Evolutionary conservation across 2,113 vertebrate species (phyloP), one percentile per base, ranked within the genome.

Genomic region (Heterotis niloticus): DNA sequence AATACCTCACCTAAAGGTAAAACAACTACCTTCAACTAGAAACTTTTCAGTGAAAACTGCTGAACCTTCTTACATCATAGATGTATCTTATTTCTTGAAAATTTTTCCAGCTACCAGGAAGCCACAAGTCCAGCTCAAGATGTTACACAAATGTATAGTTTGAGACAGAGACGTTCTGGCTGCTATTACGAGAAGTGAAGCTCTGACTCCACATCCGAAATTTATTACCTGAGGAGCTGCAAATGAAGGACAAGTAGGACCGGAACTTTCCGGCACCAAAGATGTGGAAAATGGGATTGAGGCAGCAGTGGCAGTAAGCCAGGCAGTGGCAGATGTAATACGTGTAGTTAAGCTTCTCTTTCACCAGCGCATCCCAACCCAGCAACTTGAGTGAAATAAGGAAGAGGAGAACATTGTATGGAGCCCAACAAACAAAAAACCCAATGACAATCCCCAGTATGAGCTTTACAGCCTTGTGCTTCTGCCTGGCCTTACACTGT

Each of bases 351-450:
- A 88, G 54, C n/a, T 69, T 34, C 0, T 84, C 80, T 7, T 71
- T 80, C 59, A 77, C 80, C 14, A 79, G 66, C 12, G 84, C 85
- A 3, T 34, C 44, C 0, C 74, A 0, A 1, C 83, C 0, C 9
- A 26, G 18, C 10, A 79, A 44, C 52, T 82, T 65, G 59, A 87
- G 80, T 9, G 86, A 84, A 0, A 34, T 18, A 2, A 90, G n/a
- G 16, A 92, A 60, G 4, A 90, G 0, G 16, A 84, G 11, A 28
- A 92, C 64, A 20, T 89, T 92, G 62, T 89, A 91, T 0, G 90
- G 92, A 0, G 88, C 85, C 91, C 89, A 93, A 60, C 91, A 92
- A 75, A 92, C 69, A 54, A 93, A 92, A 71, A 91, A 92, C 28
- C 83, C 82, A 10, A 88, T 5, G 44, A 88, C 85, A 69, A 90